A percentile compares a stretch with the other conserved stretches of the same genome.
Conservation (phyloP, 2,888 invertebrate species). For the Tupiocoris notatus region DNA sequence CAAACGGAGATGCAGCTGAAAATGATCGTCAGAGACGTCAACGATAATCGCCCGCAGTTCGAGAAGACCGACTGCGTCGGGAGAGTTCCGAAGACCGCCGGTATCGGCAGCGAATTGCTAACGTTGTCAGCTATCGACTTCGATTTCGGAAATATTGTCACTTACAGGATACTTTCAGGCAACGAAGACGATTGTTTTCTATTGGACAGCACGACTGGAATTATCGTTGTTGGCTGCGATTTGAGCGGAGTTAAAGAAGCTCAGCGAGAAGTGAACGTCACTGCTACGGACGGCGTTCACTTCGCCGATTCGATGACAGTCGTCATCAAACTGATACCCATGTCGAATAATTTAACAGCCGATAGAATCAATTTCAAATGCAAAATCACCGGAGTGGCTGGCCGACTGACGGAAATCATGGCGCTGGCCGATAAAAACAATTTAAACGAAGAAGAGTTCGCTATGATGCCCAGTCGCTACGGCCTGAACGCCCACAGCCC, state of each 20-base stretch:
- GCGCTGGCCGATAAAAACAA: slow-evolving; percentile 79
- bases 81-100: slow-evolving; percentile 70
- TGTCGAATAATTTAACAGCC: slow-evolving; percentile 55
- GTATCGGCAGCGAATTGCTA: slow-evolving; percentile 77
- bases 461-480: slow-evolving; percentile 73
- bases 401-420: slow-evolving; percentile 73
- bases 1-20: slow-evolving; percentile 83
- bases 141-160: slow-evolving; percentile 83
- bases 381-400: slow-evolving; percentile 78
- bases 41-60: slow-evolving; percentile 89
- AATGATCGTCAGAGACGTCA: slow-evolving; percentile 77
- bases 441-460: slow-evolving; percentile 61
- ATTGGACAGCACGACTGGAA: slow-evolving; percentile 75
- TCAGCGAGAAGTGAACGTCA: slow-evolving; percentile 73
- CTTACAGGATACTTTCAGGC: slow-evolving; percentile 79
- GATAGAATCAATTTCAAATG: slow-evolving; percentile 64
- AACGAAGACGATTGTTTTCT: slow-evolving; percentile 87
- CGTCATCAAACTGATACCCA: slow-evolving; percentile 69
- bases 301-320: slow-evolving; percentile 81
- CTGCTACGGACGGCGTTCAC: slow-evolving; percentile 88
- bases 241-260: slow-evolving; percentile 66
- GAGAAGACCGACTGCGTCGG: slow-evolving; percentile 81
- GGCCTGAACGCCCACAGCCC: slow-evolving; percentile 83
- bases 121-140: slow-evolving; percentile 90
- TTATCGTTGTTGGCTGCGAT: slow-evolving; percentile 79